A percentile compares a stretch with the other conserved stretches of the same genome.
phyloP scores from a whole-genome alignment of 2,797 vertebrate genomes.

The Sebastes elongatus region DNA sequence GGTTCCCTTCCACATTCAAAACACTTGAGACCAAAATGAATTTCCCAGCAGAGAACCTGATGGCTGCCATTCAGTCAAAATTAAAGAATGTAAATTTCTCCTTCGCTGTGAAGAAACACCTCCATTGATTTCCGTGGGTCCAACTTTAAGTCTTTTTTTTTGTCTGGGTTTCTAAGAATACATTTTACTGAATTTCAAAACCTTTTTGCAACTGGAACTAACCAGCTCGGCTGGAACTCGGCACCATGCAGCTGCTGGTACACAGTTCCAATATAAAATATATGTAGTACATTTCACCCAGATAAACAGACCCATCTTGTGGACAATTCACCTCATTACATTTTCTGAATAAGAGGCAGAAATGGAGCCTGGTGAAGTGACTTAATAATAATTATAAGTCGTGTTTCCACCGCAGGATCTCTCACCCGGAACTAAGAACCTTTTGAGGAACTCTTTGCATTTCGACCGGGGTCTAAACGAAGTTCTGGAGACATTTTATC shows the following conservation, averaged over 20 bases:
- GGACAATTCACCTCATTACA: neutral
- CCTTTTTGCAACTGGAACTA: neutral
- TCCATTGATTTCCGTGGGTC: neutral
- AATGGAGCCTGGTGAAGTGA: neutral
- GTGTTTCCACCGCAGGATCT: no score
- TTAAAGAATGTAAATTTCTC: neutral
- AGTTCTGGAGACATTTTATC: no score
- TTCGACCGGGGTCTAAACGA: no score
- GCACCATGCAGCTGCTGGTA: no score
- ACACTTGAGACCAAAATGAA: neutral
- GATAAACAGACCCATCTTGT: neutral
- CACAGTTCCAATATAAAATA: neutral
- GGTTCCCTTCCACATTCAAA: neutral
- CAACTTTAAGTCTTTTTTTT: neutral
- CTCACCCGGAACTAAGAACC: no score
- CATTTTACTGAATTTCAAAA: neutral
- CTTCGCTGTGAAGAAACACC: neutral
- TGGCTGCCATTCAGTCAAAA: neutral
- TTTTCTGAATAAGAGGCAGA: neutral
- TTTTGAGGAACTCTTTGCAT: no score
- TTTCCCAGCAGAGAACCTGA: neutral
- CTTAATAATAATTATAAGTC: neutral
- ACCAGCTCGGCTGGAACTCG: neutral
- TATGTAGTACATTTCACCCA: neutral
- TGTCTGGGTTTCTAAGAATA: neutral